A percentile compares a stretch with the other conserved stretches of the same genome.
Evolutionary conservation across 2,888 invertebrate genomes (phyloP).

Genomic region (Pasiphila rectangulata): DNA sequence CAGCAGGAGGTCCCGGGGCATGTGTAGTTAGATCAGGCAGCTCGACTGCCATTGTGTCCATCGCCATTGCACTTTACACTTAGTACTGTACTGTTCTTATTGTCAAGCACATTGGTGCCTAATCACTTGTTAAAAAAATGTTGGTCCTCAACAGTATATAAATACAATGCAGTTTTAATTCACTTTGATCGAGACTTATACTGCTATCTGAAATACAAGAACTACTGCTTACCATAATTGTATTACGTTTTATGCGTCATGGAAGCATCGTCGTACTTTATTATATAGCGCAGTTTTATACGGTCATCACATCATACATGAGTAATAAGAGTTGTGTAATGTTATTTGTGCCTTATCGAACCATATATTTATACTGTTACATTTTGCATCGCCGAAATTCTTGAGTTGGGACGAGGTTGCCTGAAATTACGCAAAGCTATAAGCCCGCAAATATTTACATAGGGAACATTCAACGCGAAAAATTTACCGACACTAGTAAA

Average conservation of each 20-base stretch:
- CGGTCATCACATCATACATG: neutral
- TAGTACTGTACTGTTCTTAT: conserved; percentile 30
- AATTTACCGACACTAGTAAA: conserved; percentile 1
- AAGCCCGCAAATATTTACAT: conserved; percentile 14
- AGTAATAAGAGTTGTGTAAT: neutral
- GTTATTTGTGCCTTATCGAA: neutral
- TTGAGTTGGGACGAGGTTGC: conserved; percentile 6
- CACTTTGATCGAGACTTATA: no score
- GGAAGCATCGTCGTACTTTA: neutral
- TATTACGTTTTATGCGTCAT: conserved; percentile 8
- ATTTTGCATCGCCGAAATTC: conserved; percentile 12
- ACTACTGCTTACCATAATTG: neutral
- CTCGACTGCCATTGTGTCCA: conserved; percentile 78
- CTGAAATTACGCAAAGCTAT: conserved; percentile 1
- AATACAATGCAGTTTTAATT: neutral
- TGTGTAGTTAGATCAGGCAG: conserved; percentile 69
- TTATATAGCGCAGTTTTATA: neutral
- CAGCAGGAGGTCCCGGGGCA: conserved; percentile 55
- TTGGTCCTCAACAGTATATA: neutral
- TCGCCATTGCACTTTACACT: conserved; percentile 60
- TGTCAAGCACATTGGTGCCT: conserved; percentile 23
- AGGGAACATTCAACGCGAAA: neutral
- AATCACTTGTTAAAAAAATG: neutral
- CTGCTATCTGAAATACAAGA: conserved; percentile 5
- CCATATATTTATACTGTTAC: conserved; percentile 2